Conservation (phyloP, 1,140 invertebrate genomes). For the Nymphalis io region DNA sequence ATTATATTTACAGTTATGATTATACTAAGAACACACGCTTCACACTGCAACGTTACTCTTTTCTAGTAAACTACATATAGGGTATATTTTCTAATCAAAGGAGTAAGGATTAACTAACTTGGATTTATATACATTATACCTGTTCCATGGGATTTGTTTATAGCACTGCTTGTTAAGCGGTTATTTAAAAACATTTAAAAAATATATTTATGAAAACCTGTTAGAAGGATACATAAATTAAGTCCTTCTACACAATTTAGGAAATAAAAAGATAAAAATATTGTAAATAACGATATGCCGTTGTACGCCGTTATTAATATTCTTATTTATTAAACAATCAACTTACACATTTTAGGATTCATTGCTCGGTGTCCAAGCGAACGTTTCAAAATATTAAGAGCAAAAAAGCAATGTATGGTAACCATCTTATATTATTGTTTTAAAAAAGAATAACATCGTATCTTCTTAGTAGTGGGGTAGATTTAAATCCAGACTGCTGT, state of each 20-base stretch:
- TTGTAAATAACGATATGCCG: background rate
- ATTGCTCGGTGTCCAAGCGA: background rate
- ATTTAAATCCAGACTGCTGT: slow-evolving; percentile 44
- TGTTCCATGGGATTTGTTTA: too few relatives aligned
- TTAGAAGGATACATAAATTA: too few relatives aligned
- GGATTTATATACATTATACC: too few relatives aligned
- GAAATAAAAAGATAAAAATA: slow-evolving; percentile 7
- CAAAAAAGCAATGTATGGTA: slow-evolving; percentile 9
- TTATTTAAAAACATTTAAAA: too few relatives aligned
- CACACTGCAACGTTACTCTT: too few relatives aligned
- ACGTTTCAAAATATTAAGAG: background rate
- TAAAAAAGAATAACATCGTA: background rate
- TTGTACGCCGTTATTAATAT: background rate
- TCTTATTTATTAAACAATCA: background rate
- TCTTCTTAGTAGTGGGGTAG: slow-evolving; percentile 4
- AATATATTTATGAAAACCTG: too few relatives aligned
- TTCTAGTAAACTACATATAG: too few relatives aligned
- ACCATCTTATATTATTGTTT: background rate
- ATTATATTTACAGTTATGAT: too few relatives aligned
- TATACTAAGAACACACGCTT: too few relatives aligned
- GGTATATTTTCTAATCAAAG: too few relatives aligned
- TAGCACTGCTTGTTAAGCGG: too few relatives aligned
- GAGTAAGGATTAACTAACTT: too few relatives aligned
- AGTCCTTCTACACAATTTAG: background rate
- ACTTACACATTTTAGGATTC: background rate